These are phyloP conservation scores for Ceratotherium simum DNA, from an alignment of 2,113 vertebrate genomes.

Conservation along the genomic window DNA sequence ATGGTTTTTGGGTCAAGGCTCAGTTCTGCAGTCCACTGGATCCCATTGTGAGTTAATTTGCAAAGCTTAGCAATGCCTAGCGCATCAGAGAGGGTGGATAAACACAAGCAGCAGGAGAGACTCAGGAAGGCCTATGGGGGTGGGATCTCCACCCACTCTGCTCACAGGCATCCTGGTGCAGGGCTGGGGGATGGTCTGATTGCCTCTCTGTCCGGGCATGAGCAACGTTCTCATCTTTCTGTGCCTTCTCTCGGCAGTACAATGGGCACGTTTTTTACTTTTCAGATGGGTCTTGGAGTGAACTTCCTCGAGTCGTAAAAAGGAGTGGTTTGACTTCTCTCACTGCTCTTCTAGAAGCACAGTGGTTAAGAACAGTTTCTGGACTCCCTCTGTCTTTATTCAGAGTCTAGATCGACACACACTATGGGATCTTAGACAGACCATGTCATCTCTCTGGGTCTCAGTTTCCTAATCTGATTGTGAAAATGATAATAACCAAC, in stretches of 20 bases:
- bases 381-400: neutral
- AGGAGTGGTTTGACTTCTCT: neutral
- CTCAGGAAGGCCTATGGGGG: neutral
- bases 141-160: no score
- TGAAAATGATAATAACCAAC: neutral
- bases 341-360: neutral
- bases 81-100: neutral
- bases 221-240: accelerated
- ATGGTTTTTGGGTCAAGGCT: neutral
- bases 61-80: neutral
- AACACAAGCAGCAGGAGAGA: neutral
- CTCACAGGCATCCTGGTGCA: neutral
- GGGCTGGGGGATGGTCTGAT: neutral
- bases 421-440: neutral
- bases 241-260: neutral
- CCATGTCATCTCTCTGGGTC: neutral
- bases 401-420: neutral
- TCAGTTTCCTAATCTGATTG: neutral
- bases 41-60: neutral
- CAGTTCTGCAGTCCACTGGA: neutral
- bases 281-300: neutral
- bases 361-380: no score
- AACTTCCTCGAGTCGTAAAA: accelerated
- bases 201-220: accelerated
- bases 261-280: neutral